Base-by-base conservation (phyloP, 2,113 vertebrate genomes). In the Larimichthys polyactis region DNA sequence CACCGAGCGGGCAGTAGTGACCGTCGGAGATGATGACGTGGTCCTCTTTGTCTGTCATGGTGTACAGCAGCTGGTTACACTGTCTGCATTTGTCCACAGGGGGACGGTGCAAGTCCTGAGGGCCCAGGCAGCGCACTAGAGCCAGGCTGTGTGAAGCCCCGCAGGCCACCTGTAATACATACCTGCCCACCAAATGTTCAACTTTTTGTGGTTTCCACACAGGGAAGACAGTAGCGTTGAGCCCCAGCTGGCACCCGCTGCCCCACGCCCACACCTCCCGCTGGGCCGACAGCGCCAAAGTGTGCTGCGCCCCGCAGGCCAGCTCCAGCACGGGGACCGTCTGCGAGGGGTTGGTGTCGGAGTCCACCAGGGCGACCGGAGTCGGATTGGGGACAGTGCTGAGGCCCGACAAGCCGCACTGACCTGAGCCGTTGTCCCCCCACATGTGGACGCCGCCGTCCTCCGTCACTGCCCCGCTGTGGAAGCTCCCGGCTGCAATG, bases 11-110 rank as follows among this genome's bases (percentile, higher is more conserved):
- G 87, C 98, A 99, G 84, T 96, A 97, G 79, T 99, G 98, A 58
- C 95, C 96, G 79, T 99, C 98, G 2, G 98, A 99, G 94, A 99
- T 99, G 85, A 99, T 99, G 67, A 99, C 98, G 2, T 99, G 98
- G 90, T 99, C 98, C 87, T 99, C 98, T 88, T 98, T 99, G 93
- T 99, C 98, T 0, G 94, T 99, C 98, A 99, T 99, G 7, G 97
- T 99, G 90, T 97, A 98, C 12, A 99, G 94, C 68, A 97, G 96
- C 85, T 99, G 97, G 84, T 98, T 95, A 89, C 98, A 99, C 73
- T 98, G 97, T 68, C 95, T 94, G 86, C 98, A 99, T 66, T 97
- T 97, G 89, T 99, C 98, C 14, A 96, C 96, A 0, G 96, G 94
- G 15, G 96, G 94, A 8, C 95, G 95, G 54, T 95, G 96, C 71